Evolutionary conservation across 1,140 invertebrate species (phyloP).

Genomic region (Drosophila takahashii): DNA sequence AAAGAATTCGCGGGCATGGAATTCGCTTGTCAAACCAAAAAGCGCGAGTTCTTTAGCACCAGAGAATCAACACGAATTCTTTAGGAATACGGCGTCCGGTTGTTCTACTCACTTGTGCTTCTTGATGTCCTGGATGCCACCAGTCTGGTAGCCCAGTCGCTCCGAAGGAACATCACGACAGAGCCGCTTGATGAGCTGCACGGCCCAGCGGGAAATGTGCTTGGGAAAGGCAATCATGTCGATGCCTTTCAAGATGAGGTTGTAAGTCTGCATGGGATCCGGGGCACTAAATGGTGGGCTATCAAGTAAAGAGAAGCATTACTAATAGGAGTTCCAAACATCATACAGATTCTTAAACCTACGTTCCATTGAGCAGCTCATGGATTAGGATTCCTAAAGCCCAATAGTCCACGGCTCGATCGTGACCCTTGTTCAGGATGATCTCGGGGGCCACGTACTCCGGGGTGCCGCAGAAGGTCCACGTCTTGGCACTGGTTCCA

Average conservation of each 20-base stretch:
- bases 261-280: conserved; percentile 94
- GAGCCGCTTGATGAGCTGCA: conserved; percentile 94
- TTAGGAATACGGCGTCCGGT: too few relatives aligned
- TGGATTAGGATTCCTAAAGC: conserved; percentile 92
- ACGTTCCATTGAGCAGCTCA: conserved; percentile 90
- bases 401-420: conserved; percentile 93
- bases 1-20: too few relatives aligned
- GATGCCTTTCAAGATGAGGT: conserved; percentile 94
- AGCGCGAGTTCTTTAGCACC: too few relatives aligned
- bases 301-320: conserved; percentile 22
- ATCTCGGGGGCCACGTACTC: conserved; percentile 91
- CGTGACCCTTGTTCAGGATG: conserved; percentile 90
- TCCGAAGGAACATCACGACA: conserved; percentile 96
- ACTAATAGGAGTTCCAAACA: neutral
- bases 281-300: conserved; percentile 92
- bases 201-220: conserved; percentile 91
- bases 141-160: conserved; percentile 95
- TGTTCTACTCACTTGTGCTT: conserved; percentile 91
- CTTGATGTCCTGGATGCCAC: conserved; percentile 96
- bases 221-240: conserved; percentile 94
- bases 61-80: too few relatives aligned
- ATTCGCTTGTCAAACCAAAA: too few relatives aligned
- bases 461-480: conserved; percentile 95
- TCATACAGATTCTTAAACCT: conserved; percentile 37
- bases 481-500: conserved; percentile 91